Percentiles rank a stretch among this genome's conserved stretches.
phyloP scores from a whole-genome alignment of 2,113 vertebrate genomes.

The Emydocephalus ijimae region DNA sequence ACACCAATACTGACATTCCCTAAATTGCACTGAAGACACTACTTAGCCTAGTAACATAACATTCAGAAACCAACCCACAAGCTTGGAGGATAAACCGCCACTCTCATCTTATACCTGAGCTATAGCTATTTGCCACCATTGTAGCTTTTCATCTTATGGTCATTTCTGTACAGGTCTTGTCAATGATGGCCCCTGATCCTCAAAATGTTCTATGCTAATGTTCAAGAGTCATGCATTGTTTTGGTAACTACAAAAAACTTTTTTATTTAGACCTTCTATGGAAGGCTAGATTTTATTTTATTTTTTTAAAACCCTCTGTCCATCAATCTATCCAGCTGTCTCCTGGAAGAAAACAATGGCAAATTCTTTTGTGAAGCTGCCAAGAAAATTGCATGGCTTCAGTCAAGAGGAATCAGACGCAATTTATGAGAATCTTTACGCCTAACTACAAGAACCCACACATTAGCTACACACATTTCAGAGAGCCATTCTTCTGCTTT shows the following conservation, averaged over 20 bases:
- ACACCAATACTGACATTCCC: no score
- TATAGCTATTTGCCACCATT: background rate
- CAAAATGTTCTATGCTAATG: background rate
- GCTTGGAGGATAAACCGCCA: no score
- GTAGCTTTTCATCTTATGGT: background rate
- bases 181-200: background rate
- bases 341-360: background rate
- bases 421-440: background rate
- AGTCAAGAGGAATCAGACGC: background rate
- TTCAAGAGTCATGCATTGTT: background rate
- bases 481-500: background rate
- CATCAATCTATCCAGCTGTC: background rate
- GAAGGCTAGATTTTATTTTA: background rate
- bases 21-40: no score
- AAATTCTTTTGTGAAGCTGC: background rate
- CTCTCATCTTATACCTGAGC: no score
- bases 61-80: no score
- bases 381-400: background rate
- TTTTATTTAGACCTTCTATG: background rate
- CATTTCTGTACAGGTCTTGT: background rate
- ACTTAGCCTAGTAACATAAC: no score
- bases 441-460: background rate
- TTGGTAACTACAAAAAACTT: background rate
- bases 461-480: background rate
- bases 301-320: background rate